phyloP scores from a whole-genome alignment of 2,888 invertebrate species.

The Holacanthella duospinosa region DNA sequence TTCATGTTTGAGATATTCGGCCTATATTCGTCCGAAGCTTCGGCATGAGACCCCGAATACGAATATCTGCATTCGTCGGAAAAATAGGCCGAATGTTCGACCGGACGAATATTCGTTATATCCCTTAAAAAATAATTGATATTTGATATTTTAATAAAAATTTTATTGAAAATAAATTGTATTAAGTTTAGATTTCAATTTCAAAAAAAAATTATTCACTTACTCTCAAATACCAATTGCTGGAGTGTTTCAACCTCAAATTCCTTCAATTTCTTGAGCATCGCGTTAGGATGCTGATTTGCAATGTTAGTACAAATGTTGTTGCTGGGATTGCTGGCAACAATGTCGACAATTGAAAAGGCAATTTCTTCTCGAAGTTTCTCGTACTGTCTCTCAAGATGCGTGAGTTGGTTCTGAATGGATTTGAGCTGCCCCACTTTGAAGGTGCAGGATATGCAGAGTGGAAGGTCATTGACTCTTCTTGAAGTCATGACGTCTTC shows the following conservation, averaged over 20 bases:
- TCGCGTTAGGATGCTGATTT: not conserved
- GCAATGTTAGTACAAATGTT: not conserved
- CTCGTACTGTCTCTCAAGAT: slow-evolving; percentile 22
- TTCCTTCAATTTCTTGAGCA: slow-evolving; percentile 6
- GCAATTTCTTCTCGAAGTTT: slow-evolving; percentile 25
- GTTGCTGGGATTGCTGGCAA: slow-evolving; percentile 7
- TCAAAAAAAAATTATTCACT: slow-evolving; percentile 1
- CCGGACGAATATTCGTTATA: too few species aligned
- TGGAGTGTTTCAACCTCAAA: slow-evolving; percentile 22
- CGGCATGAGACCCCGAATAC: too few species aligned
- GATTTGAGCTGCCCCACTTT: slow-evolving; percentile 25
- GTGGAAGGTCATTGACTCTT: slow-evolving; percentile 9
- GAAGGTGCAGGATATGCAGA: slow-evolving; percentile 20
- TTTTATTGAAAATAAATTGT: not conserved
- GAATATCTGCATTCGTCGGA: too few species aligned
- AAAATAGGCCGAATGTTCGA: too few species aligned
- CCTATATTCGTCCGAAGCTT: too few species aligned
- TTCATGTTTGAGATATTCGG: too few species aligned
- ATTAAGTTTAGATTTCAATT: too few species aligned
- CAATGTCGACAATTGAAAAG: slow-evolving; percentile 28
- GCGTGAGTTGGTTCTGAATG: slow-evolving; percentile 19
- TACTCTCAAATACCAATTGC: slow-evolving; percentile 29
- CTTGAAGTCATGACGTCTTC: slow-evolving; percentile 5
- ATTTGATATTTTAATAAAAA: not conserved
- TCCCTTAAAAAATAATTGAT: too few species aligned